These are phyloP conservation scores for Sebastes cheni DNA, from an alignment of 2,797 vertebrate genomes.

Conservation along the genomic window DNA sequence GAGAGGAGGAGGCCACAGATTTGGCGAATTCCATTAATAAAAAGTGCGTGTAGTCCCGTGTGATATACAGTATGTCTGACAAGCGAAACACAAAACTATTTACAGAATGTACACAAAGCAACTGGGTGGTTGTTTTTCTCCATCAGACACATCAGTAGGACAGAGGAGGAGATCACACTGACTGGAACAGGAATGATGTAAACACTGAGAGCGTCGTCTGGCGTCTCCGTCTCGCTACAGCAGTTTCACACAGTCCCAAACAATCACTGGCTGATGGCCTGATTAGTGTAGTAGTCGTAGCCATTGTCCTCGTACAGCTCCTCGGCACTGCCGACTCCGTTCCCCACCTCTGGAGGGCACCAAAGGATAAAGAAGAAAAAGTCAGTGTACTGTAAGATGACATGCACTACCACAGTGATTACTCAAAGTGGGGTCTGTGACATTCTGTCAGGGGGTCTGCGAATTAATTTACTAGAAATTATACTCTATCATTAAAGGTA, in stretches of 20 bases:
- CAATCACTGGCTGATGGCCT: conserved; percentile 71
- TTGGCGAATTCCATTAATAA: conserved; percentile 48
- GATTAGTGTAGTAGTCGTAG: conserved; percentile 85
- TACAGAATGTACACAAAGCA: conserved; percentile 59
- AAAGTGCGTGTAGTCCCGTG: conserved; percentile 59
- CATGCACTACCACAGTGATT: neutral
- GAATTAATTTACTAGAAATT: too few species aligned
- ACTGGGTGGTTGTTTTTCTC: conserved; percentile 14
- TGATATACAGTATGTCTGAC: conserved; percentile 29
- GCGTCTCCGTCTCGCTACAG: conserved; percentile 18
- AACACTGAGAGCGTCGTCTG: neutral
- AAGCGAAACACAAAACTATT: conserved; percentile 40
- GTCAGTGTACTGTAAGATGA: neutral
- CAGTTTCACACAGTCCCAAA: conserved; percentile 14
- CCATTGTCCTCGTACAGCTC: conserved; percentile 89
- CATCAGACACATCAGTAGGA: conserved; percentile 29
- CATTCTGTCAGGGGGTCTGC: too few species aligned
- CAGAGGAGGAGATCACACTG: conserved; percentile 11
- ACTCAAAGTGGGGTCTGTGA: too few species aligned
- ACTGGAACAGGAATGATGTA: neutral
- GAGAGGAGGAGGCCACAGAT: conserved; percentile 48
- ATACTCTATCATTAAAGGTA: too few species aligned
- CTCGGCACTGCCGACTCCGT: conserved; percentile 84
- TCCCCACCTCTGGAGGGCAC: conserved; percentile 89
- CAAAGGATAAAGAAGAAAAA: conserved; percentile 28